phyloP scores from a whole-genome alignment of 2,797 vertebrate species.

The Esox lucius region DNA sequence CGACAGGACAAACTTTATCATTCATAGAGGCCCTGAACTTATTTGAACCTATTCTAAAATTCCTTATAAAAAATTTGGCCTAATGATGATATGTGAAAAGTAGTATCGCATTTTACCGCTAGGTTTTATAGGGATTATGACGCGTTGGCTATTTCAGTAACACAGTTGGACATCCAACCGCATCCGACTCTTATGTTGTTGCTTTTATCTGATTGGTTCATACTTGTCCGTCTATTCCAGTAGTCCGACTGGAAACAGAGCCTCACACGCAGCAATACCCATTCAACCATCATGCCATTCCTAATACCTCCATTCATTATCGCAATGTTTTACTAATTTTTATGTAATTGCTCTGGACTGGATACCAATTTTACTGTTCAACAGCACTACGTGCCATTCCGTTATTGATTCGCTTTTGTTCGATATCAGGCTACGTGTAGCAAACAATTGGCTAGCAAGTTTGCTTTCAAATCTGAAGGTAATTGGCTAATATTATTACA shows the following conservation, averaged over 20 bases:
- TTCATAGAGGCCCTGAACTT: too few species aligned
- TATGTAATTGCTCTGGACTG: neutral
- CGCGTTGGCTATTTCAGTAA: too few species aligned
- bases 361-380: neutral
- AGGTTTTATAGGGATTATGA: too few species aligned
- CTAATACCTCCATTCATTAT: neutral
- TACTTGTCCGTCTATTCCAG: conserved; percentile 25
- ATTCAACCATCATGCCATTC: neutral
- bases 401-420: neutral
- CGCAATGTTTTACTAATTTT: neutral
- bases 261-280: neutral
- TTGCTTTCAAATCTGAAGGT: neutral
- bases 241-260: conserved; percentile 53
- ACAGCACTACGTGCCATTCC: neutral
- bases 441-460: neutral
- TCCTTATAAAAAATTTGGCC: too few species aligned
- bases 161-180: too few species aligned
- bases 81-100: too few species aligned
- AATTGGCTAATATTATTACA: neutral
- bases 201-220: conserved; percentile 44
- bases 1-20: too few species aligned
- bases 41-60: too few species aligned
- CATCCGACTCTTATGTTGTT: too few species aligned
- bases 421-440: neutral
- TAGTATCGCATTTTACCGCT: too few species aligned